Percentiles rank a stretch among this genome's conserved stretches.
phyloP scores from a whole-genome alignment of 2,113 vertebrate species.

The Hydropotes inermis region DNA sequence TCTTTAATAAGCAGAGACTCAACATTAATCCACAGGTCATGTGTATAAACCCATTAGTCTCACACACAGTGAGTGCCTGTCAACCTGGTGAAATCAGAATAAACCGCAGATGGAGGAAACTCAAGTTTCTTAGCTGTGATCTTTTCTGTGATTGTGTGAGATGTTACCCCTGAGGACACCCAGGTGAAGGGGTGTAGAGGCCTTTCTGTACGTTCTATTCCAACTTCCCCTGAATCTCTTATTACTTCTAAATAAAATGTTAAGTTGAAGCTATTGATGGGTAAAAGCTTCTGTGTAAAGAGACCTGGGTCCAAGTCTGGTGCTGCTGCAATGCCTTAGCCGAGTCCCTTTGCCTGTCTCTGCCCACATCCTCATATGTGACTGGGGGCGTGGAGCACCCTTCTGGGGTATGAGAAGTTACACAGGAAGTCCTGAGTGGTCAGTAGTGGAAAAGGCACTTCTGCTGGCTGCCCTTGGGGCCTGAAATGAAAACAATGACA shows the following conservation, averaged over 20 bases:
- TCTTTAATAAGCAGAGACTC: background rate
- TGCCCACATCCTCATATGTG: background rate
- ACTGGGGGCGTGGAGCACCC: too few species aligned
- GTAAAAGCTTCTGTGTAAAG: fast-evolving
- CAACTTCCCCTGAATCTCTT: too few species aligned
- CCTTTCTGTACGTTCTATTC: background rate
- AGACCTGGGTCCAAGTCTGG: background rate
- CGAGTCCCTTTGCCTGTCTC: background rate
- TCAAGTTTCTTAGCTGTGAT: fast-evolving
- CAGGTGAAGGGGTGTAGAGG: background rate
- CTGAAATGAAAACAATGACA: background rate
- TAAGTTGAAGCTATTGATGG: fast-evolving
- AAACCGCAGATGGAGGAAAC: background rate
- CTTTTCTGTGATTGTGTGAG: fast-evolving
- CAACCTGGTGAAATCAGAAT: background rate
- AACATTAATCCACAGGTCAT: background rate
- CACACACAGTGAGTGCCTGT: fast-evolving
- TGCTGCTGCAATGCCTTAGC: fast-evolving
- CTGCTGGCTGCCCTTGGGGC: background rate
- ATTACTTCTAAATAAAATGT: background rate
- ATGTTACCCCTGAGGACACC: fast-evolving
- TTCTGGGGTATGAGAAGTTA: background rate
- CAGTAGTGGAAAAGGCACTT: too few species aligned
- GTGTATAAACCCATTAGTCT: background rate
- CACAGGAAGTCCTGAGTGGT: too few species aligned